These are phyloP conservation scores for Marmota monax DNA, from an alignment of 2,113 vertebrate species.

Conservation along the genomic window DNA sequence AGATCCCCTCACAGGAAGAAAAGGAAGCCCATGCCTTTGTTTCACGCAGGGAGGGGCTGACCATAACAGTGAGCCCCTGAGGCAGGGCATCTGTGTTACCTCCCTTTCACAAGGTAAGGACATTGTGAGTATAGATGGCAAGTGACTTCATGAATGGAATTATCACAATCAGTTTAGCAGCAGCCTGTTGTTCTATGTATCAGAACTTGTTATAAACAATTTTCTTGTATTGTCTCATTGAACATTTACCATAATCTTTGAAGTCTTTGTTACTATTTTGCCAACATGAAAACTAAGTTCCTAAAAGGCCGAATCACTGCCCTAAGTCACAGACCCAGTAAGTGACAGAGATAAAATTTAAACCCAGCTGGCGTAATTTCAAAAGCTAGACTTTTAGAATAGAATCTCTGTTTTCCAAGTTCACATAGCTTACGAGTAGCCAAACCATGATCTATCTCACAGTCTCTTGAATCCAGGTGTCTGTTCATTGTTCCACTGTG, in stretches of 20 bases:
- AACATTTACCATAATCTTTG: not conserved
- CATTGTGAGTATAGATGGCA: not conserved
- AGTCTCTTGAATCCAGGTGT: not conserved
- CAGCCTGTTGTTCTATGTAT: not conserved
- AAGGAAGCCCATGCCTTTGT: not conserved
- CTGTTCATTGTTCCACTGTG: not conserved
- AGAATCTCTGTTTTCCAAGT: not conserved
- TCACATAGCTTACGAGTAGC: not conserved
- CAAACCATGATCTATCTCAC: not conserved
- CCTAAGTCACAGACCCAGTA: not conserved
- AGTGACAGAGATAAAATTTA: not conserved
- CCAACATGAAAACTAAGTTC: slow-evolving; percentile 4
- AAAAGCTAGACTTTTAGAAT: not conserved
- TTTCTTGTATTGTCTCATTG: not conserved
- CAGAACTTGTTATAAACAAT: not conserved
- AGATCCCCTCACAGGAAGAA: not conserved
- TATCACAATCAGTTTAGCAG: not conserved
- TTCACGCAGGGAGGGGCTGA: not conserved
- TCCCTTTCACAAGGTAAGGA: not conserved
- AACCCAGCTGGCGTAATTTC: not conserved
- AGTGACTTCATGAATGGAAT: not conserved
- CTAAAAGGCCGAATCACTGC: not conserved
- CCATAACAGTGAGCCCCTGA: not conserved
- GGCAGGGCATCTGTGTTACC: not conserved
- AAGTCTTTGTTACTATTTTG: not conserved